phyloP scores from a whole-genome alignment of 2,113 vertebrate species.

The Oreochromis niloticus region DNA sequence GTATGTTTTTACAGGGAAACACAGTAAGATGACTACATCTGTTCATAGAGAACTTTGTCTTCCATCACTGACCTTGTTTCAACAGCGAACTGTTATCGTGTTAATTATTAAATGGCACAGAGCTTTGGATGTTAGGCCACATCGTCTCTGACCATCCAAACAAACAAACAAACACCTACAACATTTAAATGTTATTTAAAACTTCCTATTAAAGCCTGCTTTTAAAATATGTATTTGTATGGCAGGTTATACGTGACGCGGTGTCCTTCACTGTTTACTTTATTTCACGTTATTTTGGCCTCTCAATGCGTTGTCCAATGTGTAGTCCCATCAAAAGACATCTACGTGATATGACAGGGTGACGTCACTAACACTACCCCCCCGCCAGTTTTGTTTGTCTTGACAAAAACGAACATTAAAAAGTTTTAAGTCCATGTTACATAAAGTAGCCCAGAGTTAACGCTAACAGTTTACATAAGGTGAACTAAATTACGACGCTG shows the following conservation, averaged over 20 bases:
- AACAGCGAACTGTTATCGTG: neutral
- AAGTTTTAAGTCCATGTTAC: fast-evolving
- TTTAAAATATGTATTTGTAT: neutral
- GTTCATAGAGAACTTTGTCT: neutral
- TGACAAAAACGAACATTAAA: neutral
- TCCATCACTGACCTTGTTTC: neutral
- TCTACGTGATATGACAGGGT: neutral
- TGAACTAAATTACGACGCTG: neutral
- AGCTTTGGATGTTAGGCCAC: neutral
- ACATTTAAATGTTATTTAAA: neutral
- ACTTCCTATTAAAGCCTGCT: too few relatives aligned
- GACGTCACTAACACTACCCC: neutral
- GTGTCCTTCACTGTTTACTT: neutral
- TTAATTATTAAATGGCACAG: neutral
- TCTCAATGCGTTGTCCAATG: neutral
- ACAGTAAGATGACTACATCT: neutral
- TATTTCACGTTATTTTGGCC: neutral
- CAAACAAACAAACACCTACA: neutral
- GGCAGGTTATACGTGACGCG: neutral
- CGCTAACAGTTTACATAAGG: neutral
- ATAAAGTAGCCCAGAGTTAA: neutral
- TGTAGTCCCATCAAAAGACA: neutral
- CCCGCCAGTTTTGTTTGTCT: neutral
- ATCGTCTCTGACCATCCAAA: neutral
- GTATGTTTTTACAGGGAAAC: neutral